Conservation (phyloP, 2,888 invertebrate genomes). For the Acleris laterana region DNA sequence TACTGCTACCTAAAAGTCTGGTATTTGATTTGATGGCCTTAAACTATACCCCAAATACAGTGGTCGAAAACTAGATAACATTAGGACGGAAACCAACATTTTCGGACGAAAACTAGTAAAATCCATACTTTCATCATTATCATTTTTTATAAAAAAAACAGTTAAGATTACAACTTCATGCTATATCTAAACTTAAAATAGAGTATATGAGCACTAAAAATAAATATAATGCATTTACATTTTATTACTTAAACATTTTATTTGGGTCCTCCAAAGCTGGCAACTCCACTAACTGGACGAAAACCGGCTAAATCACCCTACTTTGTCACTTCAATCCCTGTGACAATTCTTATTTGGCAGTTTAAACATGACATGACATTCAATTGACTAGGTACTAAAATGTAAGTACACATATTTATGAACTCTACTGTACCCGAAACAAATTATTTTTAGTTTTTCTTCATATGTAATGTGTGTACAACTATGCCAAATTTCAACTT, state of each 20-base stretch:
- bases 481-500: too few relatives aligned
- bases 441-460: too few relatives aligned
- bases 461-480: too few relatives aligned
- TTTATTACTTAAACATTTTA: constrained; percentile 38
- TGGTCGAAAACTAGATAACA: constrained; percentile 38
- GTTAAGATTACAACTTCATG: constrained; percentile 26
- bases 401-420: too few relatives aligned
- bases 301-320: constrained; percentile 38
- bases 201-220: constrained; percentile 39
- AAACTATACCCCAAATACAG: constrained; percentile 21
- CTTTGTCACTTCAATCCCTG: too few relatives aligned
- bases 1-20: too few relatives aligned
- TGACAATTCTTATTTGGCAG: too few relatives aligned
- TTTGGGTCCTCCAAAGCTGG: constrained; percentile 38
- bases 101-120: constrained; percentile 37
- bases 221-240: constrained; percentile 39
- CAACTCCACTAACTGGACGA: constrained; percentile 42
- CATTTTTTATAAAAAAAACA: constrained; percentile 32
- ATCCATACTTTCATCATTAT: constrained; percentile 33
- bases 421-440: too few relatives aligned
- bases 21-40: neutral
- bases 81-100: constrained; percentile 38
- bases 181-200: constrained; percentile 1
- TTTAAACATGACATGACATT: too few relatives aligned
- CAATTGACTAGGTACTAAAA: too few relatives aligned